A percentile compares a stretch with the other conserved stretches of the same genome.
Conservation (phyloP, 2,888 invertebrate genomes). For the Coenonympha arcania region DNA sequence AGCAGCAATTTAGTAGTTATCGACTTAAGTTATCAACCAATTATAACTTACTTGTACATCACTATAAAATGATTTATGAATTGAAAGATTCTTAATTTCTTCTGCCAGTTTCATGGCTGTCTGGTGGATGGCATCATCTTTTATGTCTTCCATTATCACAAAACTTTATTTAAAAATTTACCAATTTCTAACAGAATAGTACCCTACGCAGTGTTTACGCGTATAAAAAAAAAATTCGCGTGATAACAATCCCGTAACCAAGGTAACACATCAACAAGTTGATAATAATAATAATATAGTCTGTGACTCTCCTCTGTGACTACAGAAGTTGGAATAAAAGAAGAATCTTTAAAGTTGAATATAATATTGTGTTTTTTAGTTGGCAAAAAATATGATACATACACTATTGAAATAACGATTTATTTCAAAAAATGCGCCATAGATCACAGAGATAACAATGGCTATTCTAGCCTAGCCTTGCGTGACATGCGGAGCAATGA, state of each 20-base stretch:
- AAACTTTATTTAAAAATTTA: slow-evolving; percentile 16
- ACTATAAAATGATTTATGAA: slow-evolving; percentile 83
- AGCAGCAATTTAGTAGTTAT: no score
- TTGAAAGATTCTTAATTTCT: slow-evolving; percentile 82
- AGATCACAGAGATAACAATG: no score
- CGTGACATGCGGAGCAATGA: no score
- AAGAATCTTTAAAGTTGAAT: no score
- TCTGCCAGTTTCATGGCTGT: slow-evolving; percentile 85
- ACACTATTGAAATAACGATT: no score
- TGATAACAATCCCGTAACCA: slow-evolving; percentile 35
- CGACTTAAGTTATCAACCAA: neutral
- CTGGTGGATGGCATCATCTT: slow-evolving; percentile 79
- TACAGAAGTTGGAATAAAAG: no score
- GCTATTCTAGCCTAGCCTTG: no score
- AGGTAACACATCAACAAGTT: slow-evolving; percentile 39
- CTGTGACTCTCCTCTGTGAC: no score
- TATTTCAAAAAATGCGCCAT: no score
- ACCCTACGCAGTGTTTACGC: slow-evolving; percentile 20
- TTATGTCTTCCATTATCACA: slow-evolving; percentile 64
- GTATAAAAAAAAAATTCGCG: slow-evolving; percentile 30
- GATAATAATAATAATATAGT: neutral
- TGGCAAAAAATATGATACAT: no score
- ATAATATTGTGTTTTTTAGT: no score
- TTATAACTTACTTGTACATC: slow-evolving; percentile 80
- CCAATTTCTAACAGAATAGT: slow-evolving; percentile 15